Evolutionary conservation across 2,797 vertebrate genomes (phyloP).

Genomic region (Oreochromis mossambicus): DNA sequence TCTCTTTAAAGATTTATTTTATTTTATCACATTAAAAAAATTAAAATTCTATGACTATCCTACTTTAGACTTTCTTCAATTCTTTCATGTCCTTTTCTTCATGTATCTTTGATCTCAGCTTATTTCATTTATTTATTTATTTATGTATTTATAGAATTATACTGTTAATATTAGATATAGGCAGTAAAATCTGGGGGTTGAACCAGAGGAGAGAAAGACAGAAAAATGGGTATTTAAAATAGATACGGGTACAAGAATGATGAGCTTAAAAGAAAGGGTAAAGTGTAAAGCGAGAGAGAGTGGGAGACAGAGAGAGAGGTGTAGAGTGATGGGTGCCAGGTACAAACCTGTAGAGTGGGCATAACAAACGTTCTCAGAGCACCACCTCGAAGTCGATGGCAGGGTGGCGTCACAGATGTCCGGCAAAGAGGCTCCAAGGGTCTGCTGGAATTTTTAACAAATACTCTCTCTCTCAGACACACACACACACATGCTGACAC

Average conservation of each 20-base stretch:
- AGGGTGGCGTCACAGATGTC: slow-evolving; percentile 52
- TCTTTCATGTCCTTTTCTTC: background rate
- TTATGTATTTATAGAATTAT: background rate
- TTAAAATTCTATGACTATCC: background rate
- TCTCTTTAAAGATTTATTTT: background rate
- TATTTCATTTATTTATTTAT: background rate
- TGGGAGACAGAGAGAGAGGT: slow-evolving; percentile 40
- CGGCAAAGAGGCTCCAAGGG: slow-evolving; percentile 51
- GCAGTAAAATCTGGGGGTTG: background rate
- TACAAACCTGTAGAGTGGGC: slow-evolving; percentile 38
- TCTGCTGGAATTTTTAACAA: slow-evolving; percentile 63
- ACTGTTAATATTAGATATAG: background rate
- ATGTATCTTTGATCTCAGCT: background rate
- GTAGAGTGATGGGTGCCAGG: slow-evolving; percentile 77
- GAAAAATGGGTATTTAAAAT: background rate
- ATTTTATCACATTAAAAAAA: background rate
- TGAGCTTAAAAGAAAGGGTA: background rate
- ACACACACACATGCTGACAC: background rate
- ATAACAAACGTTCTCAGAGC: slow-evolving; percentile 49
- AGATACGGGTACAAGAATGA: background rate
- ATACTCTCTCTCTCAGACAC: background rate
- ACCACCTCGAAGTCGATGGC: slow-evolving; percentile 54
- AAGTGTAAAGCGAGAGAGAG: background rate
- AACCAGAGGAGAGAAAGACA: background rate
- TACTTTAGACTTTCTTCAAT: background rate